These are phyloP conservation scores for Rotaria socialis DNA, from an alignment of 2,888 invertebrate genomes.

Conservation along the genomic window DNA sequence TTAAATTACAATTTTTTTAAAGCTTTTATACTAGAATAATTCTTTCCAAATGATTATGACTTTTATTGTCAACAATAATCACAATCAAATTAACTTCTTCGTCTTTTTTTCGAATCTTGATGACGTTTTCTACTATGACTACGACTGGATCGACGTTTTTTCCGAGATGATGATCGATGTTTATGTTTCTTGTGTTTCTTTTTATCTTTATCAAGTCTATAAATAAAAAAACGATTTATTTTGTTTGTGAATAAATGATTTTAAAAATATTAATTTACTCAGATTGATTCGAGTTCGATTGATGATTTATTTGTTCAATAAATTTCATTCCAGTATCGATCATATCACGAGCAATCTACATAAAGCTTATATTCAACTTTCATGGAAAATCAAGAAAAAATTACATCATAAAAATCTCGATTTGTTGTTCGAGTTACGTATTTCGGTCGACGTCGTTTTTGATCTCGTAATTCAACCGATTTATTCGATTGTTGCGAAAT, in stretches of 20 bases:
- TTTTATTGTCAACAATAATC: neutral
- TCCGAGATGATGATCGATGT: neutral
- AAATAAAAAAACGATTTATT: neutral
- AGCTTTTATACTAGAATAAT: too few species aligned
- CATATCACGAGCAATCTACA: neutral
- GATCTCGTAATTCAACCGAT: neutral
- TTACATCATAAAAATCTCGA: neutral
- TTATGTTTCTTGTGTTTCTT: neutral
- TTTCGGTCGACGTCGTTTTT: neutral
- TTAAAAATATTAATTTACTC: neutral
- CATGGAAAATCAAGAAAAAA: neutral
- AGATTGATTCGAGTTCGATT: too few species aligned
- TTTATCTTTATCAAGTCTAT: neutral
- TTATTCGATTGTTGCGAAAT: neutral
- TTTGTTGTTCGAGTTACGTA: neutral
- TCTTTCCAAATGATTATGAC: too few species aligned
- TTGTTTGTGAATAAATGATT: neutral
- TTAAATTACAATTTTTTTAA: too few species aligned
- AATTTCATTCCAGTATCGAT: neutral
- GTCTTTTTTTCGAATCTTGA: neutral
- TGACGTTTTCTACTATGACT: neutral
- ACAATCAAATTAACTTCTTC: neutral
- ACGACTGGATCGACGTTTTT: neutral
- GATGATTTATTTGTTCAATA: neutral
- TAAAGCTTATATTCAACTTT: neutral